These are phyloP conservation scores for Ispidina lecontei DNA, from an alignment of 2,797 vertebrate genomes.

Conservation along the genomic window DNA sequence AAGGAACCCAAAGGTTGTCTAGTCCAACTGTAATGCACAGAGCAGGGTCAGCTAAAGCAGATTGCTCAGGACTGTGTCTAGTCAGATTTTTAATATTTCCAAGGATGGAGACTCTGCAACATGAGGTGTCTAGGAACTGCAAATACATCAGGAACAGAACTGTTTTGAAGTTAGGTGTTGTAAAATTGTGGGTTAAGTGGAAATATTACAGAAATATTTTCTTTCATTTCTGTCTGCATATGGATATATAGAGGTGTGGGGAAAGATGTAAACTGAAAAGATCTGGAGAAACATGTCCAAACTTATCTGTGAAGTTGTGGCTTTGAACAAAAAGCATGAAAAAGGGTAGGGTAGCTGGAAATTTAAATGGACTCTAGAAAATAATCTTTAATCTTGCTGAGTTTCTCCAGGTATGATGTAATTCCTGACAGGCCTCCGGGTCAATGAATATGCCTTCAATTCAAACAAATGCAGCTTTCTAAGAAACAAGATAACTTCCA, in stretches of 20 bases:
- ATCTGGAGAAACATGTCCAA: not conserved
- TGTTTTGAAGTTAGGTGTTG: not conserved
- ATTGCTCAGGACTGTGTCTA: not conserved
- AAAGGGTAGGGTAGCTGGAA: not conserved
- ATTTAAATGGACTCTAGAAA: slow-evolving; percentile 18
- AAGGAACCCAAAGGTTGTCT: not conserved
- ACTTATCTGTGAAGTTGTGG: not conserved
- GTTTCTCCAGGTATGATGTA: slow-evolving; percentile 26
- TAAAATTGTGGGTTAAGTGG: not conserved
- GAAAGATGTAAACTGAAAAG: not conserved
- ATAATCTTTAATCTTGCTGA: not conserved
- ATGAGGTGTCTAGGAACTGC: not conserved
- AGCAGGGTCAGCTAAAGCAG: not conserved
- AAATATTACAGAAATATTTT: not conserved
- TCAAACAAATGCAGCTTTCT: slow-evolving; percentile 23
- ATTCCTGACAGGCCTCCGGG: slow-evolving; percentile 20
- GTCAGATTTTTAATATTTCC: not conserved
- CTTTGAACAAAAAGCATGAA: not conserved
- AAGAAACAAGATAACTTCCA: slow-evolving; percentile 25
- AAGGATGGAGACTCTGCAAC: not conserved
- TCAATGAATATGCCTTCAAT: slow-evolving; percentile 28
- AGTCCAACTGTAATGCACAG: not conserved
- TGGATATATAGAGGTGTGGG: not conserved
- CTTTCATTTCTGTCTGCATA: not conserved
- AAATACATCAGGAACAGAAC: not conserved